Percentiles rank a stretch among this genome's conserved stretches.
Conservation (phyloP, 92 coral and sea anemone genomes). For the Porites lobata region DNA sequence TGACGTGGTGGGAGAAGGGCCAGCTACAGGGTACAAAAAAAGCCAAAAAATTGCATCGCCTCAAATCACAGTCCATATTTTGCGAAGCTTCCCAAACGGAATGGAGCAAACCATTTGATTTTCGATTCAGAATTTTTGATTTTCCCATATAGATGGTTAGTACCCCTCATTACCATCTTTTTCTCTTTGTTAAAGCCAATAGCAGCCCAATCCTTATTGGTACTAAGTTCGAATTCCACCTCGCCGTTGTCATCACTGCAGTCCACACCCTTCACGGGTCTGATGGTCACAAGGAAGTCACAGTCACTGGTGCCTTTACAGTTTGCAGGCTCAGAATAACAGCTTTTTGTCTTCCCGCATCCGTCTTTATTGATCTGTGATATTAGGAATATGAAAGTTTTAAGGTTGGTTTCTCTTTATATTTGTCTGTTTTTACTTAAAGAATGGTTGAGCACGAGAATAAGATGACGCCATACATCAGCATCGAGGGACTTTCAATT, state of each 20-base stretch:
- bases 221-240: conserved; percentile 77
- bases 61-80: no score
- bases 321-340: conserved; percentile 81
- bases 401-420: neutral
- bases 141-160: no score
- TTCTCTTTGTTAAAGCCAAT: conserved; percentile 56
- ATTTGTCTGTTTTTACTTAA: no score
- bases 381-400: neutral
- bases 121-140: no score
- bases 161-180: conserved; percentile 63
- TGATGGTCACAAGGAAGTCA: conserved; percentile 69
- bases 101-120: no score
- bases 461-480: no score
- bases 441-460: no score
- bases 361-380: conserved; percentile 63
- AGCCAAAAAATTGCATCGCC: no score
- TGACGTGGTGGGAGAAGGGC: no score
- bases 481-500: no score
- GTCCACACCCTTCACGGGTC: conserved; percentile 34
- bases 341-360: conserved; percentile 59
- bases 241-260: neutral
- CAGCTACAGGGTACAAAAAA: no score
- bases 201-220: conserved; percentile 61
- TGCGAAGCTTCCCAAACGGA: no score
- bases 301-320: conserved; percentile 80